Conservation (phyloP, 2,113 vertebrate species). For the Microtus richardsoni region DNA sequence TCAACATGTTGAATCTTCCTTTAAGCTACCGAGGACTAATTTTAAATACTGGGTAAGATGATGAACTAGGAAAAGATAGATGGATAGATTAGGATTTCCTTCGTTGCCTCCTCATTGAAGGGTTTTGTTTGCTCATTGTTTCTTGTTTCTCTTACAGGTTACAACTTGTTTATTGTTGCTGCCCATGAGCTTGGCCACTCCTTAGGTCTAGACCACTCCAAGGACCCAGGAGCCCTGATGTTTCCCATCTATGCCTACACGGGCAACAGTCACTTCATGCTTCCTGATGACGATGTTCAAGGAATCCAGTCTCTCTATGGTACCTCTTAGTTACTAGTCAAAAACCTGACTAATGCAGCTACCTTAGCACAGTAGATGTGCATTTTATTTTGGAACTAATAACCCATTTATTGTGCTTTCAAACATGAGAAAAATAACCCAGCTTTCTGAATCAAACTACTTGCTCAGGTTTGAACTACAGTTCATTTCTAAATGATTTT, state of each 20-base stretch:
- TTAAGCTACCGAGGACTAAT: background rate
- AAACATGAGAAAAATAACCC: background rate
- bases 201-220: conserved; percentile 94
- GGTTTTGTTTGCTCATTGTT: background rate
- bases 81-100: background rate
- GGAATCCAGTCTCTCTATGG: conserved; percentile 97
- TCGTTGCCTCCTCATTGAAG: background rate
- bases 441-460: background rate
- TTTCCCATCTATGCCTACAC: conserved; percentile 94
- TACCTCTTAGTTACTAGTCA: conserved; percentile 67
- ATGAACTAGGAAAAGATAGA: background rate
- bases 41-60: background rate
- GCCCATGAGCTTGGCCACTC: conserved; percentile 97
- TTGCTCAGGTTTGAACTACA: background rate
- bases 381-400: background rate
- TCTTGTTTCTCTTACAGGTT: conserved; percentile 86
- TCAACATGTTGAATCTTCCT: background rate
- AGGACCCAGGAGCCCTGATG: conserved; percentile 95
- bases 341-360: background rate
- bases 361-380: background rate
- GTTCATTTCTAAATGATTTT: background rate
- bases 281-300: conserved; percentile 94
- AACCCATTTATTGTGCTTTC: background rate
- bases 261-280: conserved; percentile 86
- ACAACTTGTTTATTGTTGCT: conserved; percentile 96